Conservation (phyloP, 1,140 invertebrate species). For the Brachionus asplanchnoidis region DNA sequence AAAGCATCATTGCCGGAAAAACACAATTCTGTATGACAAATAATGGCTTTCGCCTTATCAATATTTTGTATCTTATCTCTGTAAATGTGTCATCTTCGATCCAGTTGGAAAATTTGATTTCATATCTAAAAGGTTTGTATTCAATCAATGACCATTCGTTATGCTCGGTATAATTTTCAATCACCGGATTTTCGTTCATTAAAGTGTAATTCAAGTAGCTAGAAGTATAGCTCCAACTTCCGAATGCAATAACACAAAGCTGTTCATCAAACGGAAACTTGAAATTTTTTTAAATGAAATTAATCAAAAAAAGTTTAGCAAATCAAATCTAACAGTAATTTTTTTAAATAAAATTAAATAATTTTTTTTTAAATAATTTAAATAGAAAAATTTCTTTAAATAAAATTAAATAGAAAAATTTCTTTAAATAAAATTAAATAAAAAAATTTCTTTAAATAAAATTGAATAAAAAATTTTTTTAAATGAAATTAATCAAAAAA, state of each 20-base stretch:
- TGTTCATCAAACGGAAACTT: slow-evolving; percentile 43
- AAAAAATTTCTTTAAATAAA: too few relatives aligned
- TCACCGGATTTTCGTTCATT: slow-evolving; percentile 3
- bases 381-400: too few relatives aligned
- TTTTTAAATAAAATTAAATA: too few relatives aligned
- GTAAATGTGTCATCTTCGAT: slow-evolving; percentile 36
- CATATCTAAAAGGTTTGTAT: not conserved
- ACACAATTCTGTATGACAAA: slow-evolving; percentile 40
- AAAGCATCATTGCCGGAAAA: slow-evolving; percentile 38
- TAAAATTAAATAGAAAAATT: too few relatives aligned
- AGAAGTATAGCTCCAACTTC: slow-evolving; percentile 26
- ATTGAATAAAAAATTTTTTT: too few relatives aligned
- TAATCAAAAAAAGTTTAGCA: too few relatives aligned
- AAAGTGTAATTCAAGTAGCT: slow-evolving; percentile 37
- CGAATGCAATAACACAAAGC: slow-evolving; percentile 13
- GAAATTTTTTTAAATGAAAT: too few relatives aligned
- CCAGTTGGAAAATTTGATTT: slow-evolving; percentile 33
- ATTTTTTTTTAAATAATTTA: too few relatives aligned
- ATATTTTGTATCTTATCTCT: slow-evolving; percentile 29
- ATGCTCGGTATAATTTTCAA: slow-evolving; percentile 39
- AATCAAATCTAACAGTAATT: too few relatives aligned
- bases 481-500: too few relatives aligned
- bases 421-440: too few relatives aligned
- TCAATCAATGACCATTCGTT: slow-evolving; percentile 38
- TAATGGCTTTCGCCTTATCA: slow-evolving; percentile 28